Evolutionary conservation across 2,797 vertebrate species (phyloP).

Genomic region (Xiphorhynchus erythropygius): DNA sequence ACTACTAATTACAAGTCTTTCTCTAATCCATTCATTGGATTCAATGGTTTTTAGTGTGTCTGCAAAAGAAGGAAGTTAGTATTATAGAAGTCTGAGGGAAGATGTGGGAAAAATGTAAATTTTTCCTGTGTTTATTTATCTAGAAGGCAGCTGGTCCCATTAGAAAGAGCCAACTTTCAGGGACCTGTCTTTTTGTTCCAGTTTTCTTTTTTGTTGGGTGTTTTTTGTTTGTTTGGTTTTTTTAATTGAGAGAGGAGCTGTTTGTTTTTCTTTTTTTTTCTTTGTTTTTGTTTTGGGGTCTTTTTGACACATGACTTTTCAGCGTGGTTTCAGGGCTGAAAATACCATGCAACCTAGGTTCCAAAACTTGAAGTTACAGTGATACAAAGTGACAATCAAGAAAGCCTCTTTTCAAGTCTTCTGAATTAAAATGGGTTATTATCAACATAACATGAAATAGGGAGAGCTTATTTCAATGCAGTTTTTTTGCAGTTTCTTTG

Average conservation of each 20-base stretch:
- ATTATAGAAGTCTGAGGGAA: background rate
- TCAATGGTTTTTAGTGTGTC: background rate
- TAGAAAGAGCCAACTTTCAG: background rate
- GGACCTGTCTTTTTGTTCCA: background rate
- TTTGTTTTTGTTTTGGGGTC: background rate
- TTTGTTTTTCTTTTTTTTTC: background rate
- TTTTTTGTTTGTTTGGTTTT: background rate
- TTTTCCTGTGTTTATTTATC: background rate
- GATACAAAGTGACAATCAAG: background rate
- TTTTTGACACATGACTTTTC: background rate
- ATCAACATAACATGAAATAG: background rate
- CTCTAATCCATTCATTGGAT: background rate
- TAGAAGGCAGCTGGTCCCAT: background rate
- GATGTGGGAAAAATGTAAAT: background rate
- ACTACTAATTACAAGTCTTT: background rate
- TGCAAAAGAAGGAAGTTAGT: background rate
- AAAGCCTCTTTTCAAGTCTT: background rate
- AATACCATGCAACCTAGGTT: background rate
- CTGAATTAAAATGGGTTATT: background rate
- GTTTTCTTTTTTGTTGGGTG: background rate
- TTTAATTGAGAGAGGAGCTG: no score
- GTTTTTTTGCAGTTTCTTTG: background rate
- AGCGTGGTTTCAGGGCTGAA: background rate
- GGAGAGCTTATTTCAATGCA: background rate
- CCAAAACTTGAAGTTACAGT: background rate